Conservation (phyloP, 2,113 vertebrate species). For the Furnarius figulus region DNA sequence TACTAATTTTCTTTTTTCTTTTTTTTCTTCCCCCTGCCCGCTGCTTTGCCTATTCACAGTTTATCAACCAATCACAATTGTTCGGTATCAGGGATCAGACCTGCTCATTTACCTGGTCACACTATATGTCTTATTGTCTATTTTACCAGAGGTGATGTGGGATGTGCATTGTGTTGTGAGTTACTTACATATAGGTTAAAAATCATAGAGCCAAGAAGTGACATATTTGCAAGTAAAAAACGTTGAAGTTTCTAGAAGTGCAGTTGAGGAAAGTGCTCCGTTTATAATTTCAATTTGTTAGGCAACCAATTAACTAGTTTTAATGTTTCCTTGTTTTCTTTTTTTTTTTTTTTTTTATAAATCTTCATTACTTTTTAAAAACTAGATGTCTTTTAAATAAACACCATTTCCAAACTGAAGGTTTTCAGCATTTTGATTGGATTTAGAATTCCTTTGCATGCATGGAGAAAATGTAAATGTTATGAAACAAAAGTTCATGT, state of each 20-base stretch:
- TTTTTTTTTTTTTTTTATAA: no score
- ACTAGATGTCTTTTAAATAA: background rate
- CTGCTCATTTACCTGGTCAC: background rate
- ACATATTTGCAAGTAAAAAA: background rate
- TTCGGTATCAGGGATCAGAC: background rate
- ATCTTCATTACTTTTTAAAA: background rate
- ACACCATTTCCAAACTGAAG: background rate
- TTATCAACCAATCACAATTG: background rate
- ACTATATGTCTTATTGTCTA: background rate
- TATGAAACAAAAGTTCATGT: background rate
- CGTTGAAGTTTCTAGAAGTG: background rate
- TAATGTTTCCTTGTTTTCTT: background rate
- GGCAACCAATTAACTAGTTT: background rate
- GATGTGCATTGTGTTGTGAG: background rate
- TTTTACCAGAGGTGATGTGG: background rate
- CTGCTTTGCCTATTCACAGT: background rate
- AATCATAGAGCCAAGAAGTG: background rate
- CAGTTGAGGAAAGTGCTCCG: rapidly evolving
- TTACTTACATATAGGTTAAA: background rate
- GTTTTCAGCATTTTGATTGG: background rate
- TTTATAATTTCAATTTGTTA: background rate
- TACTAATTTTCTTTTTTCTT: background rate
- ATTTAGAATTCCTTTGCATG: background rate
- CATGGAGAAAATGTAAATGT: background rate
- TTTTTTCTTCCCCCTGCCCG: no score